Percentiles rank a stretch among this genome's conserved stretches.
phyloP scores from a whole-genome alignment of 2,888 invertebrate species.

The Drosophila mimetica region DNA sequence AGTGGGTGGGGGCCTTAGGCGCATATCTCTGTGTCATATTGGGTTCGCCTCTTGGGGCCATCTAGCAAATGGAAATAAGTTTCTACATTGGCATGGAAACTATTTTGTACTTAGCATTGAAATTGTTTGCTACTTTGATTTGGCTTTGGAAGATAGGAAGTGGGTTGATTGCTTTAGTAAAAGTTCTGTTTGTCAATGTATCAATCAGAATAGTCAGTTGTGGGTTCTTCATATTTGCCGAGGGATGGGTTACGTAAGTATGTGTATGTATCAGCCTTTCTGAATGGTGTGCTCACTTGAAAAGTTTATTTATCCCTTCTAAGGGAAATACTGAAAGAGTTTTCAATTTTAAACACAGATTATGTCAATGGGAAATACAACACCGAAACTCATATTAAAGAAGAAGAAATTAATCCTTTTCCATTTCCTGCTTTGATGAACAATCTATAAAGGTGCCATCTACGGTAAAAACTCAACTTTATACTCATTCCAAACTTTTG shows the following conservation, averaged over 20 bases:
- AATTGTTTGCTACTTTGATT: slow-evolving; percentile 29
- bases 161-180: slow-evolving; percentile 5
- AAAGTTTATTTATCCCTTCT: neutral
- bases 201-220: slow-evolving; percentile 7
- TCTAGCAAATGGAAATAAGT: slow-evolving; percentile 50
- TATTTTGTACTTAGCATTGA: slow-evolving; percentile 41
- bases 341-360: neutral
- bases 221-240: neutral
- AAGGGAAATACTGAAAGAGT: neutral
- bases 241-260: too few species aligned
- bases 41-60: slow-evolving; percentile 38
- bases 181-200: slow-evolving; percentile 17
- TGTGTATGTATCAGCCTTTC: neutral
- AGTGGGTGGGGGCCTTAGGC: slow-evolving; percentile 29
- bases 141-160: neutral
- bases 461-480: neutral
- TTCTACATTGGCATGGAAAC: slow-evolving; percentile 55
- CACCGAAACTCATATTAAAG: neutral
- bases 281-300: neutral
- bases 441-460: too few species aligned
- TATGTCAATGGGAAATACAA: neutral
- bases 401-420: too few species aligned
- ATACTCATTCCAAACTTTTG: neutral
- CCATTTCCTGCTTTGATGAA: too few species aligned
- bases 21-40: slow-evolving; percentile 40